Conservation (phyloP, 2,888 invertebrate species). For the Mellilla xanthometata region DNA sequence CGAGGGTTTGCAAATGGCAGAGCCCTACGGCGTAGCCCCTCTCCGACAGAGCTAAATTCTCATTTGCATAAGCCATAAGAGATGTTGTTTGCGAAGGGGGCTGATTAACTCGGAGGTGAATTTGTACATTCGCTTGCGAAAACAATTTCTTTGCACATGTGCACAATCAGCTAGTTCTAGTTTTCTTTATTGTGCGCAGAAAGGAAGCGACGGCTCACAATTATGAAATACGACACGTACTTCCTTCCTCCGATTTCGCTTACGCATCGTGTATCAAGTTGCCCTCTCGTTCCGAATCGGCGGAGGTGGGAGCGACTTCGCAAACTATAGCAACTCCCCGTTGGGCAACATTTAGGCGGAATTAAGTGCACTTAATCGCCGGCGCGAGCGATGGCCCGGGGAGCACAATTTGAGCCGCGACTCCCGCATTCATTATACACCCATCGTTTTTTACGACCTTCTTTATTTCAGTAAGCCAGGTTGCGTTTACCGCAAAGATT, state of each 20-base stretch:
- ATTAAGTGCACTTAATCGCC: conserved; percentile 77
- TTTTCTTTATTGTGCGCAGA: neutral
- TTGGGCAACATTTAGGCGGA: conserved; percentile 70
- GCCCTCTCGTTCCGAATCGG: conserved; percentile 22
- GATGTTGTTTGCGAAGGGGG: conserved; percentile 29
- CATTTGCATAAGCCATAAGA: conserved; percentile 43
- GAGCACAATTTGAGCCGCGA: conserved; percentile 51
- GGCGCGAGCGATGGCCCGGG: conserved; percentile 63
- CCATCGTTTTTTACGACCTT: conserved; percentile 49
- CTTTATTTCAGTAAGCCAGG: conserved; percentile 46
- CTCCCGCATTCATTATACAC: conserved; percentile 57
- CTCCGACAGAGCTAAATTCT: conserved; percentile 32
- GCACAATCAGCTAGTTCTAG: neutral
- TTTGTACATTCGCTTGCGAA: conserved; percentile 4
- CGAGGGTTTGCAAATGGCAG: conserved; percentile 35
- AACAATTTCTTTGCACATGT: conserved; percentile 7
- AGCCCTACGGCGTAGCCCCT: conserved; percentile 40
- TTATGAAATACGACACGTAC: conserved; percentile 16
- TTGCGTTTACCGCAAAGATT: conserved; percentile 34
- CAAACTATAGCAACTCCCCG: conserved; percentile 42
- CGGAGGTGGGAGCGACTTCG: conserved; percentile 42
- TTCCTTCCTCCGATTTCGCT: conserved; percentile 16
- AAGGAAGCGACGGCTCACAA: conserved; percentile 8
- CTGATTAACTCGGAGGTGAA: conserved; percentile 14
- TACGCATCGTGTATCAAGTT: conserved; percentile 17